These are phyloP conservation scores for Altica lythri DNA, from an alignment of 2,888 invertebrate genomes.

Conservation along the genomic window DNA sequence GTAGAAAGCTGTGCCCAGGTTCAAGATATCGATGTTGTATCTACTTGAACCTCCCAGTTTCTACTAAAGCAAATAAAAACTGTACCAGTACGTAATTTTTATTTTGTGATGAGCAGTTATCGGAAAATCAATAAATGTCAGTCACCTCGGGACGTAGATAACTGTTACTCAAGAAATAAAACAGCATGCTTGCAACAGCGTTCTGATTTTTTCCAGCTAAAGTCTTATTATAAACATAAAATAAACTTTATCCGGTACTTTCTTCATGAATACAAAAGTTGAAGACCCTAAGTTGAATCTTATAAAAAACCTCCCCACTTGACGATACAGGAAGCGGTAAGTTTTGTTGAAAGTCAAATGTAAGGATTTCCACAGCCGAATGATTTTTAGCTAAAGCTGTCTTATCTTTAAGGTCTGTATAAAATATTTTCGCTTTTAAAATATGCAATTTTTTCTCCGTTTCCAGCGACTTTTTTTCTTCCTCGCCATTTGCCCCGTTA, in stretches of 20 bases:
- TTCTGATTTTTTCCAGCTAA: constrained; percentile 29
- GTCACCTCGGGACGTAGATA: no score
- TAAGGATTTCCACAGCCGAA: constrained; percentile 34
- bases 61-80: constrained; percentile 27
- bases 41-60: constrained; percentile 15
- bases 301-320: constrained; percentile 38
- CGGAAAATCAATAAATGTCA: constrained; percentile 25
- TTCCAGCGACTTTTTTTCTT: neutral
- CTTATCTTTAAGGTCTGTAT: constrained; percentile 34
- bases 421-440: constrained; percentile 35
- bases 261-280: constrained; percentile 32
- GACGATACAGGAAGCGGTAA: constrained; percentile 33
- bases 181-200: constrained; percentile 21
- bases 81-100: constrained; percentile 30
- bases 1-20: constrained; percentile 30
- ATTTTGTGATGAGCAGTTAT: constrained; percentile 32
- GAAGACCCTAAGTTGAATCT: constrained; percentile 32
- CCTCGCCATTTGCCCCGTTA: neutral
- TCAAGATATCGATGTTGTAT: constrained; percentile 29
- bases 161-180: constrained; percentile 27
- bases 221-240: constrained; percentile 34
- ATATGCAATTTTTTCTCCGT: neutral
- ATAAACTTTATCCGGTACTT: constrained; percentile 11
- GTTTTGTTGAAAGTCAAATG: constrained; percentile 41
- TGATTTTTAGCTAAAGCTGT: constrained; percentile 29